Conservation (phyloP, 2,113 vertebrate genomes). For the Entomyzon cyanotis region DNA sequence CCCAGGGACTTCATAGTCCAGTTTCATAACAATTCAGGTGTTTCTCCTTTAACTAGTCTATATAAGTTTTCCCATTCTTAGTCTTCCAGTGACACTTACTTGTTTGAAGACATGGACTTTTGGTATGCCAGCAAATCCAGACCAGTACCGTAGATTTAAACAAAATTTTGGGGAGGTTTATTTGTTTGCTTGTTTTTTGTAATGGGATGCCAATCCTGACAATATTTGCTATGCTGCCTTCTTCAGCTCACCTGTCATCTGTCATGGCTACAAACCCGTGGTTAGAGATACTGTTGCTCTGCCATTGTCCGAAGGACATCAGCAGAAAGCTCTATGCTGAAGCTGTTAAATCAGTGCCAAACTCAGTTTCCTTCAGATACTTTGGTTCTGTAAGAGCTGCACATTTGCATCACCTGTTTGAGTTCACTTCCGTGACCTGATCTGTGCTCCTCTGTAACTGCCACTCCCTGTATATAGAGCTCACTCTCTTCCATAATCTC, state of each 20-base stretch:
- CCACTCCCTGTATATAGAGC: neutral
- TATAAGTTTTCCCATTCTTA: neutral
- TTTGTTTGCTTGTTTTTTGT: neutral
- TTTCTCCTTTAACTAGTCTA: neutral
- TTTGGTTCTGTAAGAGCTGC: neutral
- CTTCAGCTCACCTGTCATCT: neutral
- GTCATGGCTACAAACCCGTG: accelerated
- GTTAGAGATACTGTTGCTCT: neutral
- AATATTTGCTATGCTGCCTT: neutral
- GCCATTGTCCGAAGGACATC: neutral
- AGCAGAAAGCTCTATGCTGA: neutral
- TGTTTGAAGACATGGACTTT: neutral
- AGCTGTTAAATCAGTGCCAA: neutral
- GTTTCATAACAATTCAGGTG: neutral
- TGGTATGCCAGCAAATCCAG: neutral
- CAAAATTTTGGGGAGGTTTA: neutral
- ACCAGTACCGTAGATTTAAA: neutral
- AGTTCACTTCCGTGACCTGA: neutral
- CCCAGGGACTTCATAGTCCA: neutral
- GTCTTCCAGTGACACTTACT: neutral
- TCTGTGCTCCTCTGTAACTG: neutral
- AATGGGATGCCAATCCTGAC: neutral
- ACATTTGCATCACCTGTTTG: neutral
- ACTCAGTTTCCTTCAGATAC: neutral
- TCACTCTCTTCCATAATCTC: neutral